Evolutionary conservation across 1,140 invertebrate species (phyloP), one percentile per base, ranked within the genome.

Genomic region (Cydia fagiglandana): DNA sequence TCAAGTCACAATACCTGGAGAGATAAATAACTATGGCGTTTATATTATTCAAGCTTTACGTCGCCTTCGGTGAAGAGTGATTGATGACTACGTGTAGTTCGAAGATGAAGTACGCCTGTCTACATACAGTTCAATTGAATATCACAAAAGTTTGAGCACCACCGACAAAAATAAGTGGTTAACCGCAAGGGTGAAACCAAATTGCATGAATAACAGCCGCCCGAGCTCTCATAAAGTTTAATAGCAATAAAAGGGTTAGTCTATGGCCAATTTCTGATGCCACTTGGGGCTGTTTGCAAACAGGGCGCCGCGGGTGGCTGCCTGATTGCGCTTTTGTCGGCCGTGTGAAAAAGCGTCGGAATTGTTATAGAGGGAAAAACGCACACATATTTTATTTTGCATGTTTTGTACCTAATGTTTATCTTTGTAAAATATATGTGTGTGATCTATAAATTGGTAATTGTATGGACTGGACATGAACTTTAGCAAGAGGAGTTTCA

Each of bases 321-420:
- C 86, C 77, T 90, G 91, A 91, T 92, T 91, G 80, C 64, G 61
- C 83, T 78, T 88, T 92, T 92, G 89, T 92, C 68, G 77, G 30
- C 24, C 56, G 64, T 77, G 78, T 75, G 78, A 79, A 78, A 77
- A 28, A 64, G 5, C n/a, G 45, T 47, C 7, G 12, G 38, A 68
- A 68, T 12, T 38, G 24, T 34, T 68, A 24, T 6, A 24, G 9
- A 7, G 20, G 20, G 20, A 61, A 24, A 56, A 12, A 61, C 7
- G n/a, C 50, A 53, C 0, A 47, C 45, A 13, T 45, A 13, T 47
- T 47, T 47, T 15, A 13, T 47, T 47, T 15, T 47, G 45, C 7
- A 47, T 47, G 13, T 10, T 47, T 13, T 47, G 45, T 15, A n/a
- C n/a, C n/a, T n/a, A 47, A 13, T 12, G 10, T 47, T 13, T 47